These are phyloP conservation scores for Alces alces DNA, from an alignment of 2,113 vertebrate genomes.

Conservation along the genomic window DNA sequence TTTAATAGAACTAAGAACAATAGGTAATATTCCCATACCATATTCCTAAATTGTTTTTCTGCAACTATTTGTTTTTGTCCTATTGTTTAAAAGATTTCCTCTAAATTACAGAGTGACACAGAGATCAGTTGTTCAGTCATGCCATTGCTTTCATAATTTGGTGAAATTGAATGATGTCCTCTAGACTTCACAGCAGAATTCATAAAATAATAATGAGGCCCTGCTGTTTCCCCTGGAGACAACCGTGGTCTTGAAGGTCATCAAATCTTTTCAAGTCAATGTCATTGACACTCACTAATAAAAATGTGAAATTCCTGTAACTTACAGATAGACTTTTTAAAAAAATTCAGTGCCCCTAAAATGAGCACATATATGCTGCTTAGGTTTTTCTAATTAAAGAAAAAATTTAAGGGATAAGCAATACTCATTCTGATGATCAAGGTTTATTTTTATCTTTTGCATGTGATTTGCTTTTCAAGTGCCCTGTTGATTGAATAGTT, in stretches of 20 bases:
- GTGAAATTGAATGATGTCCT: neutral
- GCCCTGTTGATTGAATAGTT: neutral
- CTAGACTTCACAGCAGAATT: conserved; percentile 34
- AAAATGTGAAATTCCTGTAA: neutral
- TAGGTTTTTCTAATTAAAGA: neutral
- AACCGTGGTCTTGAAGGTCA: conserved; percentile 34
- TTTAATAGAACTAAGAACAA: neutral
- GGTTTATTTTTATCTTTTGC: conserved; percentile 5
- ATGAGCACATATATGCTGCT: neutral
- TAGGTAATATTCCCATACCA: neutral
- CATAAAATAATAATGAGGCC: conserved; percentile 17
- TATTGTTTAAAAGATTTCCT: neutral
- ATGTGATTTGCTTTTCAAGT: conserved; percentile 14
- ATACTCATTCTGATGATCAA: neutral
- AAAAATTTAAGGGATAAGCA: neutral
- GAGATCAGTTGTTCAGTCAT: neutral
- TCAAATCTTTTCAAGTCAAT: conserved; percentile 10
- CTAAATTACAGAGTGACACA: neutral
- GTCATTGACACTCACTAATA: neutral
- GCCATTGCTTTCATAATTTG: neutral
- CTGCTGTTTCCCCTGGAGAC: conserved; percentile 46
- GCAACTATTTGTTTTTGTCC: neutral
- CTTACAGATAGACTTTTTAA: neutral
- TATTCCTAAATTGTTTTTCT: neutral
- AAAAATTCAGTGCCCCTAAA: neutral